Conservation (phyloP, 2,113 vertebrate species). For the Mellivora capensis region DNA sequence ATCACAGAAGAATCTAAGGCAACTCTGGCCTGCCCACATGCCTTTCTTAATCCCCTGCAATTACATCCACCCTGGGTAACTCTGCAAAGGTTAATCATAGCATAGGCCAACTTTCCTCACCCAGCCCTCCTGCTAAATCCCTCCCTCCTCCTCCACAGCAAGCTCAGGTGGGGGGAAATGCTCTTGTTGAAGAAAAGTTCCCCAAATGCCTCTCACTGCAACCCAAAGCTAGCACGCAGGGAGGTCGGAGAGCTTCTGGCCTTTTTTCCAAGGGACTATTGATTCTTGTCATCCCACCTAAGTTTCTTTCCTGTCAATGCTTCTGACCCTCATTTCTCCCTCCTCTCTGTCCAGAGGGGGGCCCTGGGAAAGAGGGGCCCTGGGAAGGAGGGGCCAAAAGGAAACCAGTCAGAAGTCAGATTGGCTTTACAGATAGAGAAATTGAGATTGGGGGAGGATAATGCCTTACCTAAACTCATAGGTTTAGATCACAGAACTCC, state of each 20-base stretch:
- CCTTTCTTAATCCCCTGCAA: constrained; percentile 43
- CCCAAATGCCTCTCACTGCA: background rate
- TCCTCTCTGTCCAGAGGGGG: background rate
- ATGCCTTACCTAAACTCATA: background rate
- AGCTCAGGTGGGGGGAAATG: background rate
- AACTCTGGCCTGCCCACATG: background rate
- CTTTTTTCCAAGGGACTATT: background rate
- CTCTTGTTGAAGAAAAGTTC: background rate
- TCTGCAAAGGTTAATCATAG: background rate
- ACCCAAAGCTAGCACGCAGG: background rate
- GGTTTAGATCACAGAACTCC: background rate
- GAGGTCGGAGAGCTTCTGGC: background rate
- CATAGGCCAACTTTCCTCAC: background rate
- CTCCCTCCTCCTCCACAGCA: background rate
- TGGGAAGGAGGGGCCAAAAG: background rate
- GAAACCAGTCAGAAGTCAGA: background rate
- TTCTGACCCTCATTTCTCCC: background rate
- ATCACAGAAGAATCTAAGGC: constrained; percentile 7
- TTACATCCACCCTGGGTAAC: constrained; percentile 48
- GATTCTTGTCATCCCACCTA: background rate
- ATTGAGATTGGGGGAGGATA: background rate
- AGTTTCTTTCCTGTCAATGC: background rate
- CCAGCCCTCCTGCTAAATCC: background rate
- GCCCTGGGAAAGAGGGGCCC: background rate
- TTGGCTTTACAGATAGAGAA: background rate